A percentile compares a stretch with the other conserved stretches of the same genome.
Conservation (phyloP, 1,140 invertebrate species). For the Nephotettix cincticeps region DNA sequence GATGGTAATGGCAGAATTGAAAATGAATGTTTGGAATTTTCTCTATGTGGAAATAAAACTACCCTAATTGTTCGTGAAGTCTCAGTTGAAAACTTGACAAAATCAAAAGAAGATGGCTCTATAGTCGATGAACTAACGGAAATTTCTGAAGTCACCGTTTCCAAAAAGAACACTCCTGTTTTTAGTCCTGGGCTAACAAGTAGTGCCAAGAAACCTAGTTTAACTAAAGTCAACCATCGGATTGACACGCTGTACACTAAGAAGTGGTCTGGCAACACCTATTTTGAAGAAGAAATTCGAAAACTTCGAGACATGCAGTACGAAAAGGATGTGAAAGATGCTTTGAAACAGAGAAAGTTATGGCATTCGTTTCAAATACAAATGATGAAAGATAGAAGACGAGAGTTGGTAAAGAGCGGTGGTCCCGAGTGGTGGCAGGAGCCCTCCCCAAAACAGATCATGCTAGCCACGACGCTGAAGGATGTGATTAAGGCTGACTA, state of each 20-base stretch:
- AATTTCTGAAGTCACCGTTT: no score
- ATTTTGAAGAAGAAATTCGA: constrained; percentile 5
- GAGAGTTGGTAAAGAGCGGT: not conserved
- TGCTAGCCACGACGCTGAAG: not conserved
- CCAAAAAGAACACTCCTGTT: no score
- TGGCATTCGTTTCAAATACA: not conserved
- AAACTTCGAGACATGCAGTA: not conserved
- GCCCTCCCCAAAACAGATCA: not conserved
- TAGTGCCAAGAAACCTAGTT: no score
- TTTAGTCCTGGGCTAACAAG: no score
- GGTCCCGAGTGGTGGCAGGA: constrained; percentile 15
- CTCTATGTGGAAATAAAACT: no score
- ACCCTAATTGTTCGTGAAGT: no score
- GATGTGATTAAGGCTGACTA: not conserved
- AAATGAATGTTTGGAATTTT: no score
- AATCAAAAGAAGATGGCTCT: no score
- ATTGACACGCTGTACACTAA: not conserved
- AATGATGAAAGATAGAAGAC: not conserved
- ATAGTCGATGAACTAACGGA: no score
- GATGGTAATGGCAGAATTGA: no score
- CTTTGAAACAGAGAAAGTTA: not conserved
- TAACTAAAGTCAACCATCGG: no score
- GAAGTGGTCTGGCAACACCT: constrained; percentile 10
- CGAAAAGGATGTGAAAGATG: not conserved
- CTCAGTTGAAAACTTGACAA: no score